Percentiles rank a stretch among this genome's conserved stretches.
phyloP scores from a whole-genome alignment of 1,140 invertebrate genomes.

The Rhizoglyphus robini region DNA sequence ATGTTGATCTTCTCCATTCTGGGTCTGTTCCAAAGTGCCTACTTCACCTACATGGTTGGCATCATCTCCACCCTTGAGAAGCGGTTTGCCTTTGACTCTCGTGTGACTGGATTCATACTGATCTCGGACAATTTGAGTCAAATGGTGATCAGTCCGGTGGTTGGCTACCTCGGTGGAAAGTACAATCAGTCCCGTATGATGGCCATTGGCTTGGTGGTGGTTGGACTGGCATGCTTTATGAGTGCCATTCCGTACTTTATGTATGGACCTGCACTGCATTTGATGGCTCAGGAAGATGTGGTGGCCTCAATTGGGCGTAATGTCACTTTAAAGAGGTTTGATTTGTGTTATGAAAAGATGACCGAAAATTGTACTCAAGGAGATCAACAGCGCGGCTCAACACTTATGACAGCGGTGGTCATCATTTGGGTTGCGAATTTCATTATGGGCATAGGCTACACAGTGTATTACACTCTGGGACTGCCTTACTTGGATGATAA shows the following conservation, averaged over 20 bases:
- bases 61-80: conserved; percentile 60
- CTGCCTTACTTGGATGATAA: conserved; percentile 33
- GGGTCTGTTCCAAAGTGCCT: conserved; percentile 49
- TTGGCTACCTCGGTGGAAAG: conserved; percentile 50
- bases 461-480: conserved; percentile 28
- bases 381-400: background rate
- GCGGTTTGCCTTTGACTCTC: conserved; percentile 59
- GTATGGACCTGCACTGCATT: conserved; percentile 40
- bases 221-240: conserved; percentile 49
- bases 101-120: conserved; percentile 14
- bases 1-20: background rate
- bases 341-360: background rate
- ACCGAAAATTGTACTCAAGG: background rate
- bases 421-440: conserved; percentile 3
- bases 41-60: conserved; percentile 53
- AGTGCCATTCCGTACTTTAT: conserved; percentile 50
- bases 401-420: conserved; percentile 9
- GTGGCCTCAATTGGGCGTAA: too few species aligned
- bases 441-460: conserved; percentile 34
- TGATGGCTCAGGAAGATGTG: background rate
- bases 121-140: conserved; percentile 25
- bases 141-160: conserved; percentile 28
- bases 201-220: conserved; percentile 51
- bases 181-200: conserved; percentile 52
- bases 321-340: background rate